Percentiles rank a stretch among this genome's conserved stretches.
Conservation (phyloP, 1,140 invertebrate species). For the Orchestia grillus region DNA sequence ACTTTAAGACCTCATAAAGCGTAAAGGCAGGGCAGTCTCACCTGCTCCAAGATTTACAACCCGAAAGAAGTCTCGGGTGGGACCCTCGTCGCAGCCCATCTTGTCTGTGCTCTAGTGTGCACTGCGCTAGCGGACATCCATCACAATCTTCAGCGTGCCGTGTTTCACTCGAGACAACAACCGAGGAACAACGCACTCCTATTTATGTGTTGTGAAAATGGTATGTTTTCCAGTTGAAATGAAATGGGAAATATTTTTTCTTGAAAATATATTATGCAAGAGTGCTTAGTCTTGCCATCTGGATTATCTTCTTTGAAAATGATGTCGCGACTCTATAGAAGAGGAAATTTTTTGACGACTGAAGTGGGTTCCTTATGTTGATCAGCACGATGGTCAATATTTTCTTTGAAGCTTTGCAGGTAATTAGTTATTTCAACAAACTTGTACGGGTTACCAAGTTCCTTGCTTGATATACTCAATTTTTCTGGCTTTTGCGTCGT, state of each 20-base stretch:
- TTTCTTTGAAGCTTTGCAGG: background rate
- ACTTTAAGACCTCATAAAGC: background rate
- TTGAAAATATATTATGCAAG: no score
- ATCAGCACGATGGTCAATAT: background rate
- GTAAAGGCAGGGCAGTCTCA: background rate
- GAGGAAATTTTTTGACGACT: no score
- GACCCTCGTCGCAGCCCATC: background rate
- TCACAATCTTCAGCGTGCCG: background rate
- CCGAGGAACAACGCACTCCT: background rate
- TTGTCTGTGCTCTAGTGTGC: background rate
- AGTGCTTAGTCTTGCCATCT: no score
- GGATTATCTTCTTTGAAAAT: no score
- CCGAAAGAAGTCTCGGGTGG: background rate
- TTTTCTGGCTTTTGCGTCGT: background rate
- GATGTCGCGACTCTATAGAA: no score
- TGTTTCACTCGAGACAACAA: background rate
- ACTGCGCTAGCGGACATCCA: background rate
- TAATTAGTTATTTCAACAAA: background rate
- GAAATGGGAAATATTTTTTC: no score
- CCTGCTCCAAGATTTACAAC: background rate
- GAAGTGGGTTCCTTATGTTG: no score
- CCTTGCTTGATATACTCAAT: background rate
- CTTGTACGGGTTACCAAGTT: no score
- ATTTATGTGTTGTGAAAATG: background rate
- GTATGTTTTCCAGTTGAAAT: background rate